Percentiles rank a stretch among this genome's conserved stretches.
These are phyloP conservation scores for Ammospiza maritima DNA, from an alignment of 2,797 vertebrate species.

Conservation along the genomic window DNA sequence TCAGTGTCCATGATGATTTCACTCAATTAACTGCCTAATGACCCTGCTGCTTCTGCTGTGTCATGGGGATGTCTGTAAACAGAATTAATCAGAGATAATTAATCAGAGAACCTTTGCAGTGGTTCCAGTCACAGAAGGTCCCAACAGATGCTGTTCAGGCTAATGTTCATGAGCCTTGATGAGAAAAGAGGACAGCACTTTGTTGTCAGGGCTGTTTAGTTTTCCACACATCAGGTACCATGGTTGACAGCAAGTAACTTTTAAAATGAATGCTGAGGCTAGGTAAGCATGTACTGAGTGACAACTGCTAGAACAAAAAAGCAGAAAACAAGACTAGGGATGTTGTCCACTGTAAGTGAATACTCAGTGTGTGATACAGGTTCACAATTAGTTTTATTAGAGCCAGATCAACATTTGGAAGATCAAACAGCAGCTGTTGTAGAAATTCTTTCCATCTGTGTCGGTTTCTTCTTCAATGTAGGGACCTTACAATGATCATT, in stretches of 20 bases:
- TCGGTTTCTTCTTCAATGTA: constrained; percentile 58
- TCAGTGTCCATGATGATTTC: neutral
- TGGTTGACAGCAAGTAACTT: neutral
- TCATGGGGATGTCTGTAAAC: neutral
- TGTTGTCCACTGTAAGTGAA: neutral
- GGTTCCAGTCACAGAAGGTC: neutral
- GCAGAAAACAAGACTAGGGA: neutral
- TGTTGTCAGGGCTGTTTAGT: neutral
- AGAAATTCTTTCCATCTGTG: constrained; percentile 68
- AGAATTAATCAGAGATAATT: neutral
- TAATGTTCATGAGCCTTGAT: neutral
- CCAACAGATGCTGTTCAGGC: neutral
- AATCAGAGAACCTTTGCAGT: neutral
- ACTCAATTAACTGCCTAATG: neutral
- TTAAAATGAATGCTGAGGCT: neutral
- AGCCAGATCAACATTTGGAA: constrained; percentile 71
- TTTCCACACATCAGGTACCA: neutral
- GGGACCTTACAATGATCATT: constrained; percentile 62
- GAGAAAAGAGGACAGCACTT: neutral
- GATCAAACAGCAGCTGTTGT: constrained; percentile 70
- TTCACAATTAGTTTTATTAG: constrained; percentile 71
- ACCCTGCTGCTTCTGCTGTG: neutral
- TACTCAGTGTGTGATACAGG: constrained; percentile 52
- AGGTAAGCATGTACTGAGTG: neutral
- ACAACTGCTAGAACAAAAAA: neutral